phyloP scores from a whole-genome alignment of 2,797 vertebrate species.

The Bucorvus abyssinicus region DNA sequence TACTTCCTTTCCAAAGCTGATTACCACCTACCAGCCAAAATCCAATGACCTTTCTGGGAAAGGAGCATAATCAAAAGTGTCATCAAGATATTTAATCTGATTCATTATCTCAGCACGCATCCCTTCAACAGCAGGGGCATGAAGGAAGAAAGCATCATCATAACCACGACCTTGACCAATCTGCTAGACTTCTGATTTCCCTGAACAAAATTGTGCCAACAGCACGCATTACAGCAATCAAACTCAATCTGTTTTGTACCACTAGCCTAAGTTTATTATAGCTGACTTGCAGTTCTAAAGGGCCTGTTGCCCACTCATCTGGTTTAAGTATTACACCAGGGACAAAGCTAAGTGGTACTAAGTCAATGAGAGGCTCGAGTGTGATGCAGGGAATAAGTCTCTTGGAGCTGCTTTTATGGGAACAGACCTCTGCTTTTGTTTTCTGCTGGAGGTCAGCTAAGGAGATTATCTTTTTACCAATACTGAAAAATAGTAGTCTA shows the following conservation, averaged over 20 bases:
- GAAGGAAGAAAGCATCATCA: not conserved
- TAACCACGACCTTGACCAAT: conserved; percentile 12
- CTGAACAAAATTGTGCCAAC: not conserved
- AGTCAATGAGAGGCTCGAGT: not conserved
- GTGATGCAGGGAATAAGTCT: not conserved
- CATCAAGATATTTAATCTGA: conserved; percentile 10
- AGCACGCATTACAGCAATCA: not conserved
- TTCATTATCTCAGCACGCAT: not conserved
- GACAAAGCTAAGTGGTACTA: not conserved
- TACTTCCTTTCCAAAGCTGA: conserved; percentile 17
- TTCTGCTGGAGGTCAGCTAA: not conserved
- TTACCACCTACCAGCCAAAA: not conserved
- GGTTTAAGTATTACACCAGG: not conserved
- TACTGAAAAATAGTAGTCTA: not conserved
- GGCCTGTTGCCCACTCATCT: not conserved
- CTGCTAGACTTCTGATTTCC: not conserved
- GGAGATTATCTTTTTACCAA: not conserved
- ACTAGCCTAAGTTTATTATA: not conserved
- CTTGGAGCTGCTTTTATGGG: not conserved
- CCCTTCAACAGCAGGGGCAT: not conserved
- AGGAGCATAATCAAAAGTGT: conserved; percentile 17
- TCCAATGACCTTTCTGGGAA: conserved; percentile 12
- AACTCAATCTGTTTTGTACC: not conserved
- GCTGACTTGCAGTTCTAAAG: not conserved
- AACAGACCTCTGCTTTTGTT: not conserved